Conservation (phyloP, 2,797 vertebrate genomes). For the Urophycis tenuis region DNA sequence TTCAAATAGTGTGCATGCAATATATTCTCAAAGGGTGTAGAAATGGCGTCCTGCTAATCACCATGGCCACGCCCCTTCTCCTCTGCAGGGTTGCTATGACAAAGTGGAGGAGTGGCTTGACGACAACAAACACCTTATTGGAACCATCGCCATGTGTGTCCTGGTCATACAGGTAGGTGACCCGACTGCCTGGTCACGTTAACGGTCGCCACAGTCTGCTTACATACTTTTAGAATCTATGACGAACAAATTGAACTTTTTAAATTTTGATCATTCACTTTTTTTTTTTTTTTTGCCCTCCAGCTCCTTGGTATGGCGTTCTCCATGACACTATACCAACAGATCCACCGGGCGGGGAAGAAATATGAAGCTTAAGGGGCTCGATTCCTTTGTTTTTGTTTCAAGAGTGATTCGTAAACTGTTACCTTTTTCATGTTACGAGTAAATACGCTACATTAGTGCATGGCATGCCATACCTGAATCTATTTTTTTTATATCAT, state of each 20-base stretch:
- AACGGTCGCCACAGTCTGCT: too few relatives aligned
- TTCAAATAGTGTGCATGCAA: too few relatives aligned
- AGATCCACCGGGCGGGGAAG: conserved; percentile 95
- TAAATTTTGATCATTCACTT: too few relatives aligned
- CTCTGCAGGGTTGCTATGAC: conserved; percentile 86
- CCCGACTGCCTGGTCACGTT: too few relatives aligned
- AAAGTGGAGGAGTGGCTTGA: conserved; percentile 91
- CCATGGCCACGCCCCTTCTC: too few relatives aligned
- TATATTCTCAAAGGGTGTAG: too few relatives aligned
- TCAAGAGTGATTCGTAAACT: not conserved
- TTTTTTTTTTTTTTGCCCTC: conserved; percentile 58
- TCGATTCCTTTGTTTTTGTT: not conserved
- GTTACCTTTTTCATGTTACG: conserved; percentile 21
- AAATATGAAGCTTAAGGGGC: conserved; percentile 88
- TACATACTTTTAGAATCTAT: too few relatives aligned
- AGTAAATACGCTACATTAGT: conserved; percentile 18
- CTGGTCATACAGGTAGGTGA: conserved; percentile 96
- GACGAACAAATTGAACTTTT: too few relatives aligned
- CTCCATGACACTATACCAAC: conserved; percentile 97
- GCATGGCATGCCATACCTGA: conserved; percentile 20
- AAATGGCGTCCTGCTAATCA: too few relatives aligned
- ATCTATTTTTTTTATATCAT: conserved; percentile 7
- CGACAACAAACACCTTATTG: conserved; percentile 89
- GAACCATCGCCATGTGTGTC: conserved; percentile 89
- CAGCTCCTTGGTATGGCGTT: conserved; percentile 98